Conservation (phyloP, 1,140 invertebrate genomes). For the Apocrypta bakeri region DNA sequence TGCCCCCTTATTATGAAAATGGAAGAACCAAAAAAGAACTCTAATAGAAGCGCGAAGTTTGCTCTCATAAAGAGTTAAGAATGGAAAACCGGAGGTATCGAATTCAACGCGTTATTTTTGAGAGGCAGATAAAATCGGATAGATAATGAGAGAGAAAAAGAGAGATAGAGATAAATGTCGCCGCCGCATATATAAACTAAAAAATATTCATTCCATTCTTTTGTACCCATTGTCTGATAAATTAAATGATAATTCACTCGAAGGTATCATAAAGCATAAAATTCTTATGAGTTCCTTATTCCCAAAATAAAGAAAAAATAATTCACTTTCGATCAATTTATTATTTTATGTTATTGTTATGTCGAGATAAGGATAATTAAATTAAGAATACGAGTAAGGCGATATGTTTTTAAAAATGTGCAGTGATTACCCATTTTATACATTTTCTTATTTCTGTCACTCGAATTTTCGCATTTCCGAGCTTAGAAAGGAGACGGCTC, state of each 20-base stretch:
- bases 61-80: slow-evolving; percentile 35
- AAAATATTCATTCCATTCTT: slow-evolving; percentile 46
- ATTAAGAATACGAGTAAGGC: no score
- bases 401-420: neutral
- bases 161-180: neutral
- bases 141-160: neutral
- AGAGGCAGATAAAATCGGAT: neutral
- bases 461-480: no score
- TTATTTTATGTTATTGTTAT: no score
- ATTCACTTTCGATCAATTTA: no score
- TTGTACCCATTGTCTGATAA: slow-evolving; percentile 29
- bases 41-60: slow-evolving; percentile 45
- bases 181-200: neutral
- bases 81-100: slow-evolving; percentile 46
- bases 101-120: slow-evolving; percentile 25
- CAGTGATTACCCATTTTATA: no score
- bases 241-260: slow-evolving; percentile 41
- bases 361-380: no score
- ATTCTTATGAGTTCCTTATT: no score
- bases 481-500: neutral
- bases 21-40: slow-evolving; percentile 40
- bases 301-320: no score
- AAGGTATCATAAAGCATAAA: slow-evolving; percentile 10
- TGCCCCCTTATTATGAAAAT: no score
- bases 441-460: no score